These are phyloP conservation scores for Salvelinus fontinalis DNA, from an alignment of 2,113 vertebrate genomes.

Conservation along the genomic window DNA sequence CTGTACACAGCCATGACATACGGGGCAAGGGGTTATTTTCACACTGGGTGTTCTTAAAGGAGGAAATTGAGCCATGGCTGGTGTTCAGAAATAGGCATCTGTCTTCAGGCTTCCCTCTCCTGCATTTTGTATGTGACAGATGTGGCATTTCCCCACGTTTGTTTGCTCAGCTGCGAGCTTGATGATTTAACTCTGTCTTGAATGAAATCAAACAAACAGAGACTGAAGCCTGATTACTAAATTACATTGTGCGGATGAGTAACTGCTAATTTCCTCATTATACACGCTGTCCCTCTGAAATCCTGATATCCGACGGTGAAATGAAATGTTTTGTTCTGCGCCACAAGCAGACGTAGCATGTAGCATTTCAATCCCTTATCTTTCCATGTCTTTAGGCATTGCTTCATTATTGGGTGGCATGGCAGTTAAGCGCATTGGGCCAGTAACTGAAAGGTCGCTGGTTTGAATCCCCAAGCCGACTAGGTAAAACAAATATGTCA, in stretches of 20 bases:
- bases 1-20: too few species aligned
- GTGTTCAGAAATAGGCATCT: background rate
- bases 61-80: background rate
- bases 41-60: background rate
- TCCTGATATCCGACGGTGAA: slow-evolving; percentile 12
- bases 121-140: slow-evolving; percentile 13
- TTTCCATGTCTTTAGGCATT: background rate
- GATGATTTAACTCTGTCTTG: slow-evolving; percentile 26
- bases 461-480: too few species aligned
- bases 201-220: slow-evolving; percentile 17
- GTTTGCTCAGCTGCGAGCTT: slow-evolving; percentile 3
- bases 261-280: slow-evolving; percentile 47
- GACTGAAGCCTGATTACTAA: slow-evolving; percentile 27
- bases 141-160: slow-evolving; percentile 14
- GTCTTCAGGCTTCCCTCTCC: background rate
- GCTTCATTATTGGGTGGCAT: slow-evolving; percentile 13
- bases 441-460: too few species aligned
- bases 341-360: background rate
- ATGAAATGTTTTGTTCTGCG: background rate
- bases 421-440: too few species aligned
- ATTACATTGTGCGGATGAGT: slow-evolving; percentile 37
- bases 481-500: too few species aligned
- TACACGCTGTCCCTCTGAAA: slow-evolving; percentile 15
- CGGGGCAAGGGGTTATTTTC: background rate
- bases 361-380: background rate